These are phyloP conservation scores for Lasiommata megera DNA, from an alignment of 2,888 invertebrate species.

Conservation along the genomic window DNA sequence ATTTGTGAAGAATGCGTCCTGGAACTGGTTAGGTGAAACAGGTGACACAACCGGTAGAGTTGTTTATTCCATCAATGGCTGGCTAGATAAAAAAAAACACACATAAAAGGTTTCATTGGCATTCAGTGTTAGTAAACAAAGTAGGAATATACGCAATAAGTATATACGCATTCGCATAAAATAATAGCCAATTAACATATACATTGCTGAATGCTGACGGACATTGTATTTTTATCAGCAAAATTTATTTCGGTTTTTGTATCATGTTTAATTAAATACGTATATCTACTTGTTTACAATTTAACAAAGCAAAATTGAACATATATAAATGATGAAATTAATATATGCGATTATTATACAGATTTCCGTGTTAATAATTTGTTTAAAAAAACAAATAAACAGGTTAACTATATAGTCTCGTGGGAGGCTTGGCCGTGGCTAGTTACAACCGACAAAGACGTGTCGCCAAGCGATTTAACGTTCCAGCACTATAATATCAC, in stretches of 20 bases:
- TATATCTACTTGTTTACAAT: no score
- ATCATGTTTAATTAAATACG: neutral
- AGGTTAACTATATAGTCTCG: no score
- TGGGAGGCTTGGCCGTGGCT: no score
- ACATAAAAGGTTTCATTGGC: slow-evolving; percentile 16
- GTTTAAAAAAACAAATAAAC: no score
- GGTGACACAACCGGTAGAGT: slow-evolving; percentile 63
- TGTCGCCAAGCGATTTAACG: no score
- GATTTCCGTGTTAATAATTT: neutral
- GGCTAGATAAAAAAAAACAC: slow-evolving; percentile 54
- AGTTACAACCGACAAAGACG: no score
- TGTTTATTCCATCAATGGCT: slow-evolving; percentile 53
- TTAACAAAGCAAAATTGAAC: no score
- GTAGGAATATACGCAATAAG: slow-evolving; percentile 22
- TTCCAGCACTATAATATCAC: no score
- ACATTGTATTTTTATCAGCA: slow-evolving; percentile 2
- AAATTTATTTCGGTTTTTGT: neutral
- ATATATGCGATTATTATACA: no score
- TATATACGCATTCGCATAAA: slow-evolving; percentile 40
- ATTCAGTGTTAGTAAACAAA: slow-evolving; percentile 53
- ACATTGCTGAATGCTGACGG: slow-evolving; percentile 12
- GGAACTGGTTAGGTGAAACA: slow-evolving; percentile 56
- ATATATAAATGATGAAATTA: no score
- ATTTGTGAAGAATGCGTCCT: slow-evolving; percentile 31
- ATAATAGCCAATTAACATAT: slow-evolving; percentile 34